Evolutionary conservation across 2,888 invertebrate genomes (phyloP).

Genomic region (Eristalis tenax): DNA sequence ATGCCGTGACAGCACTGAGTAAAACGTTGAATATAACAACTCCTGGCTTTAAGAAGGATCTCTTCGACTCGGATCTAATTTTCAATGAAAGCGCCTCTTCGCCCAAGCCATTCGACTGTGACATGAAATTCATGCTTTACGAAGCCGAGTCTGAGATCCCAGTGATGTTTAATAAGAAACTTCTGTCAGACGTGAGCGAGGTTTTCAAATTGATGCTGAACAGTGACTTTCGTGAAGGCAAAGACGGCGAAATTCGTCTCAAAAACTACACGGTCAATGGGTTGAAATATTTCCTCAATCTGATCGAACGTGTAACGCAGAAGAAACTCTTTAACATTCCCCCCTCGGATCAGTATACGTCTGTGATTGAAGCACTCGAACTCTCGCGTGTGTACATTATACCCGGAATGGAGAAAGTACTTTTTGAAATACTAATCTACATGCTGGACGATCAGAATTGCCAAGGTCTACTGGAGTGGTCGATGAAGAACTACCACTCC

Average conservation of each 20-base stretch:
- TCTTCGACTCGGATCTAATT: slow-evolving; percentile 72
- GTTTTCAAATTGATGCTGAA: slow-evolving; percentile 81
- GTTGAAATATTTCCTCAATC: slow-evolving; percentile 79
- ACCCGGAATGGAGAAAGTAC: slow-evolving; percentile 77
- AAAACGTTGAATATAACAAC: slow-evolving; percentile 76
- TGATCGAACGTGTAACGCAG: slow-evolving; percentile 76
- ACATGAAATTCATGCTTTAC: slow-evolving; percentile 78
- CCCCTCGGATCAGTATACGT: slow-evolving; percentile 76
- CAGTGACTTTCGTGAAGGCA: slow-evolving; percentile 80
- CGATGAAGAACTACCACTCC: slow-evolving; percentile 79
- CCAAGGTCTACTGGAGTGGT: slow-evolving; percentile 79
- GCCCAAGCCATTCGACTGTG: slow-evolving; percentile 72
- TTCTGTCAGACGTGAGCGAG: slow-evolving; percentile 79
- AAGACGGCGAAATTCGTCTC: slow-evolving; percentile 79
- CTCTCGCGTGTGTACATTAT: slow-evolving; percentile 80
- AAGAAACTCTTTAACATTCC: slow-evolving; percentile 74
- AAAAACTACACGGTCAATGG: slow-evolving; percentile 78
- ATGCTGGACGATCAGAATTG: slow-evolving; percentile 78
- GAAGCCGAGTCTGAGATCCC: slow-evolving; percentile 56
- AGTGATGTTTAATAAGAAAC: slow-evolving; percentile 77
- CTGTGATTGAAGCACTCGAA: slow-evolving; percentile 80
- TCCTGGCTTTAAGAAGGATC: slow-evolving; percentile 73
- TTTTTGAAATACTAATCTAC: slow-evolving; percentile 77
- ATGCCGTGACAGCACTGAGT: slow-evolving; percentile 79
- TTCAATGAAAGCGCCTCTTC: slow-evolving; percentile 53